phyloP scores from a whole-genome alignment of 2,888 invertebrate genomes.

The Mythimna ferrago region DNA sequence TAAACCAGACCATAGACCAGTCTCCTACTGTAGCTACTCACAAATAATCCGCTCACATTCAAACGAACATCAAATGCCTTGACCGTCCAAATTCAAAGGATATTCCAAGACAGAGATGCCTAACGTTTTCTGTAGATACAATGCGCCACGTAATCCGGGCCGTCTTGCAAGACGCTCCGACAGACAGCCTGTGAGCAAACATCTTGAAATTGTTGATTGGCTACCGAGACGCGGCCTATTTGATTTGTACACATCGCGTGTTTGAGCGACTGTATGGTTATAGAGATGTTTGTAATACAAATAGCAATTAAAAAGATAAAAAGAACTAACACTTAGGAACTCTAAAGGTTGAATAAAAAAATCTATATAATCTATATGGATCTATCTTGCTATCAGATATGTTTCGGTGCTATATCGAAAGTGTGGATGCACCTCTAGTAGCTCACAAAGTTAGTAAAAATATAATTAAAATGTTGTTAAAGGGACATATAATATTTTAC shows the following conservation, averaged over 20 bases:
- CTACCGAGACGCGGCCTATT: constrained; percentile 83
- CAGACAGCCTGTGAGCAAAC: constrained; percentile 77
- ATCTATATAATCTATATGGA: too few species aligned
- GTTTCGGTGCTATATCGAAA: neutral
- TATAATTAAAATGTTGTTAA: neutral
- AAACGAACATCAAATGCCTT: constrained; percentile 36
- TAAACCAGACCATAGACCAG: neutral
- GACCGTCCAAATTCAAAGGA: constrained; percentile 51
- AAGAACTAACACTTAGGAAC: too few species aligned
- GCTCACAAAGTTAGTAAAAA: neutral
- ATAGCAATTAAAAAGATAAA: neutral
- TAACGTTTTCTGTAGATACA: constrained; percentile 57
- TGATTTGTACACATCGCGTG: constrained; percentile 86
- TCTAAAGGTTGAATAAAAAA: too few species aligned
- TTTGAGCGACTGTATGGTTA: constrained; percentile 63
- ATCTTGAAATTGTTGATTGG: constrained; percentile 89
- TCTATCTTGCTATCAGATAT: neutral
- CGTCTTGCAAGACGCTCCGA: constrained; percentile 62
- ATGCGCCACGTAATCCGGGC: constrained; percentile 58
- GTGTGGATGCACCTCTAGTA: neutral
- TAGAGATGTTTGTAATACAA: constrained; percentile 70
- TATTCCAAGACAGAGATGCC: constrained; percentile 55
- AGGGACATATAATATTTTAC: neutral
- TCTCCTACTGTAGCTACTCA: too few species aligned
- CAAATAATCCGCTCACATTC: constrained; percentile 15